These are phyloP conservation scores for Neria commutata DNA, from an alignment of 2,888 invertebrate genomes.

Conservation along the genomic window DNA sequence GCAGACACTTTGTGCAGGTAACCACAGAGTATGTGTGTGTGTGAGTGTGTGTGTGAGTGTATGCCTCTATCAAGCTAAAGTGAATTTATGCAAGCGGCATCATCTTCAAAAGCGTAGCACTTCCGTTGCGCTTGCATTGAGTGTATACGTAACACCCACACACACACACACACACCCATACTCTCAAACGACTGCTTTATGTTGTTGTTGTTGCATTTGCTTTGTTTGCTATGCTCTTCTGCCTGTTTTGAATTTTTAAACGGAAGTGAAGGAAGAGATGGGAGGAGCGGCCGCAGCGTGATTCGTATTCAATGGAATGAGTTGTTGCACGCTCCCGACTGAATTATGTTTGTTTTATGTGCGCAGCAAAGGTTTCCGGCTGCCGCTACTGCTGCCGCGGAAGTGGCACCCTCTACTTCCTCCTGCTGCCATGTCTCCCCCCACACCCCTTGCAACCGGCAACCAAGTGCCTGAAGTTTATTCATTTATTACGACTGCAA, in stretches of 20 bases:
- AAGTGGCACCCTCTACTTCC: too few species aligned
- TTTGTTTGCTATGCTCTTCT: conserved; percentile 4
- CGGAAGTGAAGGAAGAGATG: background rate
- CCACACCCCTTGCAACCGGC: too few species aligned
- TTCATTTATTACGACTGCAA: too few species aligned
- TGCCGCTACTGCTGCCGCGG: background rate
- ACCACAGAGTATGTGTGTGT: too few species aligned
- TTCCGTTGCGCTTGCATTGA: background rate
- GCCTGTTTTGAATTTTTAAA: background rate
- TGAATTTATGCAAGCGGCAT: conserved; percentile 5
- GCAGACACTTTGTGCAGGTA: too few species aligned
- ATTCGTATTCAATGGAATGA: too few species aligned
- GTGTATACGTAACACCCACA: background rate
- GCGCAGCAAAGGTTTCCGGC: background rate
- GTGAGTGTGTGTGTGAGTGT: too few species aligned
- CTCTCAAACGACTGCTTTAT: background rate
- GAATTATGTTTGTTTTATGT: conserved; percentile 14
- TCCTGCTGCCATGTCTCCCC: too few species aligned
- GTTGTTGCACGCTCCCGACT: background rate
- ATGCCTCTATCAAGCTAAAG: background rate
- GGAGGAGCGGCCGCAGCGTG: too few species aligned
- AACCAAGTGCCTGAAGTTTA: too few species aligned
- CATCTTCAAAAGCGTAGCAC: background rate
- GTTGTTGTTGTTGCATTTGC: background rate
- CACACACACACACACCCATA: too few species aligned